Evolutionary conservation across 2,888 invertebrate genomes (phyloP).

Genomic region (Linnaemya vulpina): DNA sequence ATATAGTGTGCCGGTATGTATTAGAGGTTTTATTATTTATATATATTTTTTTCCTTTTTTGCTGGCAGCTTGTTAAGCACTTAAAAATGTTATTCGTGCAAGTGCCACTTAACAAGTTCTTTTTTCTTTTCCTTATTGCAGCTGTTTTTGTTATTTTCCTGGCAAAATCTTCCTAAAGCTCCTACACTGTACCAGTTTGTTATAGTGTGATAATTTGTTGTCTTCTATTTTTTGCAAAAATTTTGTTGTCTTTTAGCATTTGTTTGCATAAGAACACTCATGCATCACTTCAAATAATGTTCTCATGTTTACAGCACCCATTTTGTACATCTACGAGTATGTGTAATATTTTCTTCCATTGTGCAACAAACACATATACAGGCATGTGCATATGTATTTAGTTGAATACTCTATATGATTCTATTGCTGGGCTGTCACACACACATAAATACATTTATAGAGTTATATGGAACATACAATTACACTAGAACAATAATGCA

Average conservation of each 20-base stretch:
- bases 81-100: constrained; percentile 68
- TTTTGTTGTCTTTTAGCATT: constrained; percentile 64
- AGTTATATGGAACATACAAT: not conserved
- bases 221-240: not conserved
- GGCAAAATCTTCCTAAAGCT: not conserved
- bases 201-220: constrained; percentile 53
- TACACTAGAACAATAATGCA: not conserved
- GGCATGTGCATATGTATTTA: not conserved
- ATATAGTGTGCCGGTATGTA: constrained; percentile 13
- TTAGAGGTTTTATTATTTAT: constrained; percentile 22
- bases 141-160: constrained; percentile 25
- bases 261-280: constrained; percentile 64
- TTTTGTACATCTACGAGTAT: not conserved
- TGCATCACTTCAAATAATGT: constrained; percentile 60
- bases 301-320: constrained; percentile 12
- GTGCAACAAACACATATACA: not conserved
- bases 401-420: constrained; percentile 9
- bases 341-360: constrained; percentile 31
- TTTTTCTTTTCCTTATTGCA: constrained; percentile 25
- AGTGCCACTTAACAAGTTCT: constrained; percentile 67
- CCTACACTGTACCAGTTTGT: constrained; percentile 9
- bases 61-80: constrained; percentile 70
- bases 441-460: not conserved
- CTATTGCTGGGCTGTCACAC: not conserved
- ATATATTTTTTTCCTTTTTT: constrained; percentile 18